These are phyloP conservation scores for Cremastinae sp. DNA, from an alignment of 2,888 invertebrate genomes.

Conservation along the genomic window DNA sequence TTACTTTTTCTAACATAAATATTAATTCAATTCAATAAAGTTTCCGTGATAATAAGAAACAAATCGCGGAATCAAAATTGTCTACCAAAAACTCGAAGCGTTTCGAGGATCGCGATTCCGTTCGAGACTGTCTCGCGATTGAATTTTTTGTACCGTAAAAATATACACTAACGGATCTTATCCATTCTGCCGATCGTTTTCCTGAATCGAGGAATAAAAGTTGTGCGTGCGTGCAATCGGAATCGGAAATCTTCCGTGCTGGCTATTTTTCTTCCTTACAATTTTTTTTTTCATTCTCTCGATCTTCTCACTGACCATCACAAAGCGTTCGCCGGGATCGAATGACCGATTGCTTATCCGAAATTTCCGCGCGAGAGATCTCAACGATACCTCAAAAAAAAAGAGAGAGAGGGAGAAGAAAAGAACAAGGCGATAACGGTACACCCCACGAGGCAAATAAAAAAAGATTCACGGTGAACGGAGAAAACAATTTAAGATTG, in stretches of 20 bases:
- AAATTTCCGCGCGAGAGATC: constrained; percentile 13
- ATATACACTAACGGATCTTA: no score
- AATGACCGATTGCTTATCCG: constrained; percentile 44
- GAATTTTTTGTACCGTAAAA: no score
- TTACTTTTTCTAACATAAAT: no score
- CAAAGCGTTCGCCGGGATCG: constrained; percentile 30
- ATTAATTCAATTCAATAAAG: no score
- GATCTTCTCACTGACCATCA: constrained; percentile 5
- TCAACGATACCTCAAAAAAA: constrained; percentile 6
- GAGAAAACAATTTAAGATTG: no score
- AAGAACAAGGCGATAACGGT: constrained; percentile 31
- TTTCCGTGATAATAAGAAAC: no score
- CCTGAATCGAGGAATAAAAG: constrained; percentile 1
- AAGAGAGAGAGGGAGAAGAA: no score
- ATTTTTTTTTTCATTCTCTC: no score
- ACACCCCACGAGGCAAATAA: constrained; percentile 21
- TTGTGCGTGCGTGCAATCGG: constrained; percentile 3
- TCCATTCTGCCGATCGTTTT: constrained; percentile 12
- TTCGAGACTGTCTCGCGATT: no score
- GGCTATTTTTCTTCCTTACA: constrained; percentile 1
- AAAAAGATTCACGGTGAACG: constrained; percentile 3
- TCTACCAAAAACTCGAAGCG: no score
- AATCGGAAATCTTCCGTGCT: constrained; percentile 25
- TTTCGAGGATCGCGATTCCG: no score
- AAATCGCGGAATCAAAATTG: no score